Evolutionary conservation across 2,888 invertebrate species (phyloP).

Genomic region (Orthosia gracilis): DNA sequence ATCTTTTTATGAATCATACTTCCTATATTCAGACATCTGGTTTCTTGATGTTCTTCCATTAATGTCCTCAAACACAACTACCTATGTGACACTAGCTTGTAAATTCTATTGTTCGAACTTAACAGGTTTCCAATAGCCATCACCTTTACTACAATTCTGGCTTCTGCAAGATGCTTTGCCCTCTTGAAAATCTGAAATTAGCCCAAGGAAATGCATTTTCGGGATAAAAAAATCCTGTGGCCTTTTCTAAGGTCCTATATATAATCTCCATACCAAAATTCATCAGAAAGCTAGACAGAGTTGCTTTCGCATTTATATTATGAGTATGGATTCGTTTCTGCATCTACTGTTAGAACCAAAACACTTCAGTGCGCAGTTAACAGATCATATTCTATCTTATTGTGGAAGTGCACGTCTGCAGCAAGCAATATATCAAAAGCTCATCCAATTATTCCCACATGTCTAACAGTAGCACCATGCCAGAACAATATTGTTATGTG

Average conservation of each 20-base stretch:
- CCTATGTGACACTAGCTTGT: neutral
- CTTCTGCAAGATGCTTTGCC: too few relatives aligned
- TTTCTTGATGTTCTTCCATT: neutral
- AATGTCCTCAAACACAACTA: too few relatives aligned
- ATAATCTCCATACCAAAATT: too few relatives aligned
- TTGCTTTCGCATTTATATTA: too few relatives aligned
- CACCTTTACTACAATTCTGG: neutral
- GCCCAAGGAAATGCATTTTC: too few relatives aligned
- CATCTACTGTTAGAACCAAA: constrained; percentile 10
- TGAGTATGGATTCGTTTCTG: neutral
- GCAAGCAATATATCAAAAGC: constrained; percentile 50
- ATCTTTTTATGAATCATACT: constrained; percentile 8
- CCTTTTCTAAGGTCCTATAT: too few relatives aligned
- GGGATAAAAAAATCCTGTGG: too few relatives aligned
- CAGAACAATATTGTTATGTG: constrained; percentile 50
- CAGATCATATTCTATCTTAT: constrained; percentile 39
- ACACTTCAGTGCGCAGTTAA: constrained; percentile 20
- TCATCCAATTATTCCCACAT: constrained; percentile 62
- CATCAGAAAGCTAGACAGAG: too few relatives aligned
- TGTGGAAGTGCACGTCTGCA: constrained; percentile 23
- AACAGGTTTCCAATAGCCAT: neutral
- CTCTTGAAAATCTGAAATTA: too few relatives aligned
- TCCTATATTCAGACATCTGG: neutral
- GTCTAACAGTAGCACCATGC: constrained; percentile 53
- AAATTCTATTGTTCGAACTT: neutral